phyloP scores from a whole-genome alignment of 2,797 vertebrate genomes.

The Harpagifer antarcticus region DNA sequence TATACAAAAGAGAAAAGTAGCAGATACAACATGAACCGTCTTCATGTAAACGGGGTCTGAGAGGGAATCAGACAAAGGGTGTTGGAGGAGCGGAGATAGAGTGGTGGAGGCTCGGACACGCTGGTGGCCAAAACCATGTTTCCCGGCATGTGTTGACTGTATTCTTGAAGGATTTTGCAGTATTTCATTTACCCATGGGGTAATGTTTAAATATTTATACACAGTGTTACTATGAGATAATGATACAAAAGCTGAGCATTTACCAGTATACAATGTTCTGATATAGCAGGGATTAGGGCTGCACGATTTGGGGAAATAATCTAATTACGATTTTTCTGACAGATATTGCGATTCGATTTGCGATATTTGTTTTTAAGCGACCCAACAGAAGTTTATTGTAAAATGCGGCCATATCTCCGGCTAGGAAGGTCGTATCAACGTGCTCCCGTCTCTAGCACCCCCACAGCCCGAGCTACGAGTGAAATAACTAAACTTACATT shows the following conservation, averaged over 20 bases:
- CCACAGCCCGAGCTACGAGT: too few relatives aligned
- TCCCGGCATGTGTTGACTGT: slow-evolving; percentile 18
- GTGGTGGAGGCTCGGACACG: slow-evolving; percentile 39
- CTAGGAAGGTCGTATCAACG: too few relatives aligned
- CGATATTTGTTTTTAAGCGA: too few relatives aligned
- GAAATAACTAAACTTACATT: too few relatives aligned
- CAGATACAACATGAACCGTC: too few relatives aligned
- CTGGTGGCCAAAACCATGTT: slow-evolving; percentile 23
- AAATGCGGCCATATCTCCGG: too few relatives aligned
- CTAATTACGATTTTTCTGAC: too few relatives aligned
- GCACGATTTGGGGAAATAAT: too few relatives aligned
- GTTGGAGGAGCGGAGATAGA: slow-evolving; percentile 42
- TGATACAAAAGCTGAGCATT: slow-evolving; percentile 1
- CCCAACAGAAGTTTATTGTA: too few relatives aligned
- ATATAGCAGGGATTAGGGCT: slow-evolving; percentile 1
- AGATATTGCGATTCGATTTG: too few relatives aligned
- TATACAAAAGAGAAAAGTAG: too few relatives aligned
- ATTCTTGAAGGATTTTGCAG: slow-evolving; percentile 30
- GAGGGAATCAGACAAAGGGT: slow-evolving; percentile 39
- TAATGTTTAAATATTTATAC: slow-evolving; percentile 13
- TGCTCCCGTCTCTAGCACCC: too few relatives aligned
- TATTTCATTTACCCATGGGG: background rate
- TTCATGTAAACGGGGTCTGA: background rate
- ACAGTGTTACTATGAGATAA: background rate
- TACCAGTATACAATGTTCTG: background rate